Percentiles rank a stretch among this genome's conserved stretches.
phyloP scores from a whole-genome alignment of 30 jellyfish, hydroid and myxozoan genomes.

The Chironex yamaguchii region DNA sequence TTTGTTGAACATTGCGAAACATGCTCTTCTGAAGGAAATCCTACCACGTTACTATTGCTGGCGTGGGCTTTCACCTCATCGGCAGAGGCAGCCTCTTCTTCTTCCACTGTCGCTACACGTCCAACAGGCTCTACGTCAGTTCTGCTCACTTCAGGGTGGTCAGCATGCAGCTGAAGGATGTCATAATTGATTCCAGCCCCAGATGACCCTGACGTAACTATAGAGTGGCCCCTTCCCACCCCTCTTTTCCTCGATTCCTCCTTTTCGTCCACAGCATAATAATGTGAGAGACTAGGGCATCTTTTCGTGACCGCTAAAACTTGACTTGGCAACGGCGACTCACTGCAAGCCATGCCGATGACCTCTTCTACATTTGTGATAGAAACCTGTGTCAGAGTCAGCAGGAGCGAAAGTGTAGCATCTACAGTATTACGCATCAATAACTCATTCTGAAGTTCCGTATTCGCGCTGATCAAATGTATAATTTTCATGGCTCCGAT shows the following conservation, averaged over 20 bases:
- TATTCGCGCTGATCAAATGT: constrained; percentile 74
- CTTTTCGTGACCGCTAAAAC: not conserved
- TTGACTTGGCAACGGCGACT: not conserved
- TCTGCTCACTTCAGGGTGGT: no score
- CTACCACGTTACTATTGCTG: not conserved
- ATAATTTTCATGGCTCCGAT: constrained; percentile 87
- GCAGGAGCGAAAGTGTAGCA: constrained; percentile 21
- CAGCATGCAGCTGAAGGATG: not conserved
- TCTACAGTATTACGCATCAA: constrained; percentile 58
- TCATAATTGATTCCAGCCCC: not conserved
- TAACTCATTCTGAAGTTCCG: not conserved
- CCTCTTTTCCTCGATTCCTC: not conserved
- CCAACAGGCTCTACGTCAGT: not conserved
- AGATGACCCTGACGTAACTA: not conserved
- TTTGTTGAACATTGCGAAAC: no score
- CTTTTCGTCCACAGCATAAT: not conserved
- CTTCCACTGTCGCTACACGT: not conserved
- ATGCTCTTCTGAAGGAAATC: not conserved
- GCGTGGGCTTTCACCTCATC: not conserved
- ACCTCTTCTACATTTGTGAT: not conserved
- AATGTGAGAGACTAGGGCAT: not conserved
- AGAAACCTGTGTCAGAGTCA: constrained; percentile 9
- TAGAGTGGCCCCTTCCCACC: not conserved
- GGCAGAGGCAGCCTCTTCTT: not conserved
- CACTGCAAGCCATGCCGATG: not conserved